Evolutionary conservation across 37 sponge, comb jelly and placozoan genomes (phyloP).

Genomic region (Geodia barretti): DNA sequence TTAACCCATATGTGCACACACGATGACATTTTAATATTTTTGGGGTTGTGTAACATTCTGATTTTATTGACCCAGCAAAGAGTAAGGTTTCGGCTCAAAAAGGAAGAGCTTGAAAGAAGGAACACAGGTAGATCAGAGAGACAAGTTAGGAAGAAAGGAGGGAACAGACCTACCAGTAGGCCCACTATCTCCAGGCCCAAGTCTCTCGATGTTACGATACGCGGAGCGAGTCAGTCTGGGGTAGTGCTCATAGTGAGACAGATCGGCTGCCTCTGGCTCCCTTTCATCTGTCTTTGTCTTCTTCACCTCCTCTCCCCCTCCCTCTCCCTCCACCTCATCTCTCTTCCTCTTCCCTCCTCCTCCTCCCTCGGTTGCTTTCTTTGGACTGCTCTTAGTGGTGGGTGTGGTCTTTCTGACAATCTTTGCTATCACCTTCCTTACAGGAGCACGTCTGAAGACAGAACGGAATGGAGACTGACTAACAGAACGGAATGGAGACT

Average conservation of each 20-base stretch:
- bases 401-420: not conserved
- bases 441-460: not conserved
- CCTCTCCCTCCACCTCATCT: constrained; percentile 1
- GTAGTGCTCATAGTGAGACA: not conserved
- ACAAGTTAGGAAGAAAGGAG: too few species aligned
- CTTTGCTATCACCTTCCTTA: not conserved
- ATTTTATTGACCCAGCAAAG: too few species aligned
- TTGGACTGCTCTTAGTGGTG: not conserved
- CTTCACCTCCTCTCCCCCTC: not conserved
- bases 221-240: not conserved
- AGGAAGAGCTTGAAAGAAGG: too few species aligned
- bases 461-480: not conserved
- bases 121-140: too few species aligned
- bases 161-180: too few species aligned
- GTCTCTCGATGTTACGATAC: not conserved
- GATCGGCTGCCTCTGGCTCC: not conserved
- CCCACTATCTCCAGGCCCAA: not conserved
- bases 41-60: too few species aligned
- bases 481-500: too few species aligned
- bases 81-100: too few species aligned
- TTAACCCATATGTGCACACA: too few species aligned
- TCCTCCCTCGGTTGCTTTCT: not conserved
- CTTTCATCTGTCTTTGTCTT: not conserved
- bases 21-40: too few species aligned
- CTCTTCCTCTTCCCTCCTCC: not conserved